These are phyloP conservation scores for Coregonus sp. DNA, from an alignment of 2,797 vertebrate genomes.

Conservation along the genomic window DNA sequence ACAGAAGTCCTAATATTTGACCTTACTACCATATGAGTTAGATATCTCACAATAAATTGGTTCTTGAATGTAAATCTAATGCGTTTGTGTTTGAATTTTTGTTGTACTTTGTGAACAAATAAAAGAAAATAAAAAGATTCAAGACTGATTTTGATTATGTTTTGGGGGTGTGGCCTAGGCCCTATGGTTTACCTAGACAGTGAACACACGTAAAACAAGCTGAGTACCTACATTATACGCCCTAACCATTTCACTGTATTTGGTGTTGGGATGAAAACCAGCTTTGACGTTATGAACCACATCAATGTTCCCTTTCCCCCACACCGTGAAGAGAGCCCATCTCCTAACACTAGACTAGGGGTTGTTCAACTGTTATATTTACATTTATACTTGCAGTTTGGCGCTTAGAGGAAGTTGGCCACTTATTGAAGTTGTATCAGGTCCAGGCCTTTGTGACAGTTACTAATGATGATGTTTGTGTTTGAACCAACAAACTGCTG, in stretches of 20 bases:
- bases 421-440: background rate
- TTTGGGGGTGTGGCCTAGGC: background rate
- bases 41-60: constrained; percentile 68
- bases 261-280: background rate
- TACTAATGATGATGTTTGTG: constrained; percentile 3
- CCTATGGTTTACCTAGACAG: too few species aligned
- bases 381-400: constrained; percentile 11
- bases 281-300: background rate
- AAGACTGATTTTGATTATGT: background rate
- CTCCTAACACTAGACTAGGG: background rate
- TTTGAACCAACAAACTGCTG: constrained; percentile 4
- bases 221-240: background rate
- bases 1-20: constrained; percentile 56
- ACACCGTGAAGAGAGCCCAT: background rate
- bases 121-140: background rate
- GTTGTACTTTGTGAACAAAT: constrained; percentile 17
- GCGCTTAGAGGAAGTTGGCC: background rate
- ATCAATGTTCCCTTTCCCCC: background rate
- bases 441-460: background rate
- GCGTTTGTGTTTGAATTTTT: constrained; percentile 13
- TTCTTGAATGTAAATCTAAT: constrained; percentile 45
- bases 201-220: too few species aligned
- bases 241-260: background rate
- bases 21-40: constrained; percentile 48
- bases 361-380: constrained; percentile 22